Base-by-base conservation (phyloP, 2,797 vertebrate genomes). In the Parotocinclus haroldoi region DNA sequence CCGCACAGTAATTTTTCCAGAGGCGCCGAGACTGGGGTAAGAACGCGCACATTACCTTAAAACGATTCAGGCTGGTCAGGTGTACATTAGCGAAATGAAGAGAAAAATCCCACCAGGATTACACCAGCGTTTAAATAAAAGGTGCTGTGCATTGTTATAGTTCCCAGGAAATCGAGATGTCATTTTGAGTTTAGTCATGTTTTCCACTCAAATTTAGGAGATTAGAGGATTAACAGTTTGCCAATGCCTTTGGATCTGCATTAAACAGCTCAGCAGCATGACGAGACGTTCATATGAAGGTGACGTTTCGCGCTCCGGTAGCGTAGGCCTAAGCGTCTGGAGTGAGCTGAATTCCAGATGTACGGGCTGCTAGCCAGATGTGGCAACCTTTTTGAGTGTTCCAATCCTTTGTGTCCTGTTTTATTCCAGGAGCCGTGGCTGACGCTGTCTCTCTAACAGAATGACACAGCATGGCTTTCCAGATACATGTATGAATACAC, bases 331-430 rank as follows among this genome's bases (percentile, higher is more conserved):
- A 12, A 8, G 77, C 69, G 69, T 68, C 69, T 72, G 8, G 63
- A 38, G 13, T 10, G 45, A 58, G 36, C 77, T 77, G 69, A 76
- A n/a, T 51, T 77, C 68, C 80, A 78, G 73, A 82, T 77, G 79
- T 64, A 5, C 7, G 66, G 68, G 80, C n/a, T 14, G 71, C 56
- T 66, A 68, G 72, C 36, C 36, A 68, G 49, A 56, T 61, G 63
- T 37, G 14, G 48, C n/a, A 38, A 52, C 53, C 45, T 45, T 54
- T 46, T 19, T 44, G 39, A 27, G n/a, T 40, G 12, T 46, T 46
- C 13, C 6, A 12, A 11, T 46, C 45, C 3, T 12, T 12, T 46
- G 45, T 12, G 12, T 46, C 5, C 5, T 27, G 27, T 46, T 46
- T 46, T 46, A 12, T 46, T 13, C 45, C 10, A 46, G 45, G 45